A percentile compares a stretch with the other conserved stretches of the same genome.
phyloP scores from a whole-genome alignment of 2,888 invertebrate species.

The Euphydryas editha region DNA sequence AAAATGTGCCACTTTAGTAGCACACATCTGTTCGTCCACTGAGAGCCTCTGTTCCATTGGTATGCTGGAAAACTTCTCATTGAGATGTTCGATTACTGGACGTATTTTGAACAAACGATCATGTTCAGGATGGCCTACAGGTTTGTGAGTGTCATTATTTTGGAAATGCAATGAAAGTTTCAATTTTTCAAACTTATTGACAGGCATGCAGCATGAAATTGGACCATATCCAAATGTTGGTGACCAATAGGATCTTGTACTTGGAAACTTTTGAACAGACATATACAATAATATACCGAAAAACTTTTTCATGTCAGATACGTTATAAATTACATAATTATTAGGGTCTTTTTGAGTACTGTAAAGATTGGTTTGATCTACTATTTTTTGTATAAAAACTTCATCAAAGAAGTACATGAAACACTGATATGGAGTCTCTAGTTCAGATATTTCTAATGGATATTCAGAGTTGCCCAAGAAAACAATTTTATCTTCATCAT shows the following conservation, averaged over 20 bases:
- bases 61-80: slow-evolving; percentile 45
- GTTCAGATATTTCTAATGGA: no score
- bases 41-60: background rate
- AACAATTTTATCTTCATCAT: no score
- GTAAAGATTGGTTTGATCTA: slow-evolving; percentile 37
- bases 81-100: slow-evolving; percentile 48
- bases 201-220: slow-evolving; percentile 35
- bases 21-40: background rate
- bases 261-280: slow-evolving; percentile 23
- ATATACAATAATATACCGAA: slow-evolving; percentile 39
- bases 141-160: slow-evolving; percentile 45
- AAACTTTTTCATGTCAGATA: slow-evolving; percentile 36
- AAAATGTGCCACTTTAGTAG: slow-evolving; percentile 21
- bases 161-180: slow-evolving; percentile 47
- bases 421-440: slow-evolving; percentile 38
- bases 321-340: slow-evolving; percentile 18
- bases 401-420: slow-evolving; percentile 37
- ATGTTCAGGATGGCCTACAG: slow-evolving; percentile 42
- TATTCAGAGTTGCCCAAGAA: no score
- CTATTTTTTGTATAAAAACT: slow-evolving; percentile 28
- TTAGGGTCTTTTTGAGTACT: slow-evolving; percentile 12
- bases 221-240: background rate
- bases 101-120: slow-evolving; percentile 48
- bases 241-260: slow-evolving; percentile 43
- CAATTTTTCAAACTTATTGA: slow-evolving; percentile 49